These are phyloP conservation scores for Peromyscus californicus DNA, from an alignment of 2,113 vertebrate species.

Conservation along the genomic window DNA sequence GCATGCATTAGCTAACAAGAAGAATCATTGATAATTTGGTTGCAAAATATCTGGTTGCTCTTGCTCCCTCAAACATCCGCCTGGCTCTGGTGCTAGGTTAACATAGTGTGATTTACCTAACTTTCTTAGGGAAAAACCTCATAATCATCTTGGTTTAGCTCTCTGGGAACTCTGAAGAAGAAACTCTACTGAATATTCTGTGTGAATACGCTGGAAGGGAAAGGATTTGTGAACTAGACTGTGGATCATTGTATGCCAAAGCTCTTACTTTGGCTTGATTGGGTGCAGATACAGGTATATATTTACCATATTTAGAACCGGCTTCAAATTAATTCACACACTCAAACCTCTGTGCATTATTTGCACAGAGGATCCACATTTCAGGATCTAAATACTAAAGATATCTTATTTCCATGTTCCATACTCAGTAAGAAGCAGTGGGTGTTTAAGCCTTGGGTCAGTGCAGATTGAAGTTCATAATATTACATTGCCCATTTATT, in stretches of 20 bases:
- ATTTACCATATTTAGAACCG: not conserved
- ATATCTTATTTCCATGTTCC: not conserved
- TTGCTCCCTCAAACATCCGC: not conserved
- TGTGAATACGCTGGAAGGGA: not conserved
- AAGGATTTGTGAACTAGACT: not conserved
- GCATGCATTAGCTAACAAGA: not conserved
- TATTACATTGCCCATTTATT: not conserved
- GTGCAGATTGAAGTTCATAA: not conserved
- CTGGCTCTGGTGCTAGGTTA: not conserved
- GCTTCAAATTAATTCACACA: not conserved
- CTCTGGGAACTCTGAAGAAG: conserved; percentile 32
- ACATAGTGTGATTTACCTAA: not conserved
- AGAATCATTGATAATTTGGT: not conserved
- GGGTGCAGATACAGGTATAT: not conserved
- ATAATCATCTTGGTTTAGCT: not conserved
- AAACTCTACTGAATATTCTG: not conserved
- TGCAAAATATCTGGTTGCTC: not conserved
- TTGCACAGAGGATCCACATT: not conserved
- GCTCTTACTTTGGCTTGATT: not conserved
- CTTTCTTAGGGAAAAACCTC: not conserved
- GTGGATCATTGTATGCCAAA: not conserved
- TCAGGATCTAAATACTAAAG: conserved; percentile 13
- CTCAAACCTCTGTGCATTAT: not conserved
- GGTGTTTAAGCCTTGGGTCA: not conserved
- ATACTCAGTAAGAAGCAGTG: not conserved